Base-by-base conservation (phyloP, 2,888 invertebrate species). In the Seira ritae region DNA sequence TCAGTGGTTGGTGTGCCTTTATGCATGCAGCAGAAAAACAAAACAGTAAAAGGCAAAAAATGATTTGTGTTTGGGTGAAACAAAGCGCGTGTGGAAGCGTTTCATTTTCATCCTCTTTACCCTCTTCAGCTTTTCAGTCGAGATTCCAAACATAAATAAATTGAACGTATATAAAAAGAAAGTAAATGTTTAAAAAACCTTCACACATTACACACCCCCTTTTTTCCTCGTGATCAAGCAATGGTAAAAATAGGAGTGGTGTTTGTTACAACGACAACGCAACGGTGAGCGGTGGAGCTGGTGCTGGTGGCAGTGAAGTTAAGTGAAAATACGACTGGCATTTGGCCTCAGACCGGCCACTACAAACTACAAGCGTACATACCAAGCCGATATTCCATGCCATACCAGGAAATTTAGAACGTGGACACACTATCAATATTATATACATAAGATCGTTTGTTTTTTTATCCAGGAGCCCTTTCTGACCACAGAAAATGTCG, bases 131-230 rank as follows among this genome's bases (percentile, higher is more conserved):
- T 8, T 55, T 17, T 55, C 55, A 55, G 55, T 55, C 55, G 6
- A 55, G 12, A 55, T 55, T 55, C 55, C 55, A 55, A 55, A 55
- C 55, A 55, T 55, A 55, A 12, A 55, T 55, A 55, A 55, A 55
- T 55, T n/a, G 55, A 55, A 55, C 55, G 12, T 42, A 42, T 42
- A 55, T 31, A 31, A 31, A 31, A 31, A 31, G 31, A n/a, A n/a
- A n/a, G 31, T 8, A 55, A 12, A 55, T 17, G 15, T 55, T 12
- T 42, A 42, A 55, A 12, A 55, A 55, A 55, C 55, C 17, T 17
- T 55, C 55, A 55, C 17, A 55, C 55, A 31, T 31, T 8, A 31
- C 31, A 31, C 31, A 31, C 31, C 17, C 15, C 55, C 55, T 55
- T 55, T 55, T 55, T 17, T 55, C 17, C 31, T 15, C 55, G 15